phyloP scores from a whole-genome alignment of 2,113 vertebrate genomes.

The Rhadina sibilatrix region DNA sequence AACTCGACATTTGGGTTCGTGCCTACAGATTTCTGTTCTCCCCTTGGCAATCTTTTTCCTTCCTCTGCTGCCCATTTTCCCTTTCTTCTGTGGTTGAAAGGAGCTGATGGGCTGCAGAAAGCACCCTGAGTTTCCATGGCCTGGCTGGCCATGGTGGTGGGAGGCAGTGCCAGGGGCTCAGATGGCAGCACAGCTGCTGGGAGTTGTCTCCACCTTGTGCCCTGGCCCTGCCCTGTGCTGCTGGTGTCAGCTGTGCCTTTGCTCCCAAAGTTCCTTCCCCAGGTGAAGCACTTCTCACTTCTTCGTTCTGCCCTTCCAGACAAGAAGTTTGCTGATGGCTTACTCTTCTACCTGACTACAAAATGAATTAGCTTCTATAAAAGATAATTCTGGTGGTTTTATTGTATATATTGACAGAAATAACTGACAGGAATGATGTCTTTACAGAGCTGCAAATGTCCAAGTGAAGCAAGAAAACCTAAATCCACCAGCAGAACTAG shows the following conservation, averaged over 20 bases:
- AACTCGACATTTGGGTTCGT: background rate
- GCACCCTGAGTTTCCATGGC: rapidly evolving
- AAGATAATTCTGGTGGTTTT: background rate
- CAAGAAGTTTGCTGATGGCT: background rate
- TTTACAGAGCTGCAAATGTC: background rate
- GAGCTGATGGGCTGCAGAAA: background rate
- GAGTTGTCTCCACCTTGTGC: background rate
- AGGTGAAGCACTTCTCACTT: background rate
- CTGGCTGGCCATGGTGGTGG: background rate
- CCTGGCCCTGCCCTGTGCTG: background rate
- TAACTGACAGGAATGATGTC: background rate
- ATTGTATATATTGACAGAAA: background rate
- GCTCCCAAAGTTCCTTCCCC: background rate
- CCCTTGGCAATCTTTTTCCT: background rate
- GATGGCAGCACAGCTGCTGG: background rate
- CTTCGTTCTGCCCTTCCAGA: background rate
- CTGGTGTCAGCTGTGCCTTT: background rate
- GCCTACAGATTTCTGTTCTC: background rate
- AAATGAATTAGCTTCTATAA: background rate
- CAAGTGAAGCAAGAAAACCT: background rate
- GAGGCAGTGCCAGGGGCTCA: background rate
- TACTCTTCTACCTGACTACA: background rate
- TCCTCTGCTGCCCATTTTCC: background rate
- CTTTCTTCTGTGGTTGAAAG: background rate
- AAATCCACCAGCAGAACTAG: background rate